Percentiles rank a stretch among this genome's conserved stretches.
Conservation (phyloP, 2,888 invertebrate species). For the Diarsia brunnea region DNA sequence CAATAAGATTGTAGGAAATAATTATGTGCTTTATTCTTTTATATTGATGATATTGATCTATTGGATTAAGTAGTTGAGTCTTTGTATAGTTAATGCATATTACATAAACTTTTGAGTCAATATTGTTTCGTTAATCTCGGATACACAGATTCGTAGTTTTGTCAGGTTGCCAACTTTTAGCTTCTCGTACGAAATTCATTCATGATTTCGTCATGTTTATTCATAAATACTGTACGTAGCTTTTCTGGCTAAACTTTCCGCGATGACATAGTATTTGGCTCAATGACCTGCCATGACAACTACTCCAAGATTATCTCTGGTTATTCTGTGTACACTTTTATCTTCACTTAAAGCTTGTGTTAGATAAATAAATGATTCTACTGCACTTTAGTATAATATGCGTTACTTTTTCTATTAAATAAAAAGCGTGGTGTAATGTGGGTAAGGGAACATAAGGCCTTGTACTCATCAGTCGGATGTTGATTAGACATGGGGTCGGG, state of each 20-base stretch:
- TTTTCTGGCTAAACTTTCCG: constrained; percentile 40
- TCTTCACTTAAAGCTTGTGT: constrained; percentile 1
- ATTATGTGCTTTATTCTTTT: constrained; percentile 57
- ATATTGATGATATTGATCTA: constrained; percentile 53
- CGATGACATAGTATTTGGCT: constrained; percentile 24
- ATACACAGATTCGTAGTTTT: constrained; percentile 35
- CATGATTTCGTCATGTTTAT: constrained; percentile 64
- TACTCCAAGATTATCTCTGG: constrained; percentile 26
- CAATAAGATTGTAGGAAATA: constrained; percentile 53
- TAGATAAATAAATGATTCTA: constrained; percentile 29
- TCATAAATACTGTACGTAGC: constrained; percentile 48
- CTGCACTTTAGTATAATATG: constrained; percentile 30
- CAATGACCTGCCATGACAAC: constrained; percentile 44
- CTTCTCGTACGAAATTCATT: constrained; percentile 56
- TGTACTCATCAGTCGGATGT: constrained; percentile 66
- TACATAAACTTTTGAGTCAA: constrained; percentile 46
- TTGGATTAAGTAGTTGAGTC: constrained; percentile 29
- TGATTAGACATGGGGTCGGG: constrained; percentile 76
- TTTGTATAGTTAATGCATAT: constrained; percentile 35
- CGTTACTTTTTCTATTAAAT: constrained; percentile 54
- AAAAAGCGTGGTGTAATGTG: constrained; percentile 54
- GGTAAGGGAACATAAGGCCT: constrained; percentile 52
- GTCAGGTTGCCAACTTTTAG: constrained; percentile 55
- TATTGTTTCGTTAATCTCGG: constrained; percentile 19
- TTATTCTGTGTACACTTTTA: constrained; percentile 5